Base-by-base conservation (phyloP, 1,140 invertebrate species). In the Zaprionus nigranus region DNA sequence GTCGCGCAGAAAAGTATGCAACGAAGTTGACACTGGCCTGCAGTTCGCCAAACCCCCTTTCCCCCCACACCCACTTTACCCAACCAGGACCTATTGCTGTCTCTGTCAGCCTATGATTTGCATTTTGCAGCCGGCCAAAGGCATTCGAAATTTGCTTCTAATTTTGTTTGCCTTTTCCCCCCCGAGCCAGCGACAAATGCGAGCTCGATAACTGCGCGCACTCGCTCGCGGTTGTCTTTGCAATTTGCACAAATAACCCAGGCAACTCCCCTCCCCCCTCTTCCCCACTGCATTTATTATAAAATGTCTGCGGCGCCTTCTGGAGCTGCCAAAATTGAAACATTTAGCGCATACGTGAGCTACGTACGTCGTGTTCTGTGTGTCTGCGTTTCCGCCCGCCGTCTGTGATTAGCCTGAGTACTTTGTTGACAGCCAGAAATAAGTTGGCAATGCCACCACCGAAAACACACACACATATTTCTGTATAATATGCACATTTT, bases 251-350 rank as follows among this genome's bases (percentile, higher is more conserved):
- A 34, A 38, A 71, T 51, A 20, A 54, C 11, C 13, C n/a, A 11
- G 6, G 2, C n/a, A 2, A 2, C 17, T 11, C 7, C 43, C n/a
- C 17, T 9, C 1, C 7, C 17, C 17, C 3, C 11, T 9, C 20
- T 3, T 6, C 24, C 54, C 69, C 65, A 57, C 61, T 81, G 84
- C 85, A 62, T 84, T 81, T 84, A 49, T 81, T 88, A 87, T 87
- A 75, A 87, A 87, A 84, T 81, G 85, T 90, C 68, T 79, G 81
- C 60, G 78, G 77, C 74, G 67, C 63, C 73, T 79, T 70, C 79
- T 86, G 71, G 79, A 75, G 73, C 85, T 83, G 83, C 84, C 84
- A 88, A 84, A 86, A 87, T 87, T 90, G 84, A 87, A 87, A 84
- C 84, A 87, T 90, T 87, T 76, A 75, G 78, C 38, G 46, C 20